Evolutionary conservation across 2,113 vertebrate species (phyloP), one percentile per base, ranked within the genome.

Genomic region (Psettodes erumei): DNA sequence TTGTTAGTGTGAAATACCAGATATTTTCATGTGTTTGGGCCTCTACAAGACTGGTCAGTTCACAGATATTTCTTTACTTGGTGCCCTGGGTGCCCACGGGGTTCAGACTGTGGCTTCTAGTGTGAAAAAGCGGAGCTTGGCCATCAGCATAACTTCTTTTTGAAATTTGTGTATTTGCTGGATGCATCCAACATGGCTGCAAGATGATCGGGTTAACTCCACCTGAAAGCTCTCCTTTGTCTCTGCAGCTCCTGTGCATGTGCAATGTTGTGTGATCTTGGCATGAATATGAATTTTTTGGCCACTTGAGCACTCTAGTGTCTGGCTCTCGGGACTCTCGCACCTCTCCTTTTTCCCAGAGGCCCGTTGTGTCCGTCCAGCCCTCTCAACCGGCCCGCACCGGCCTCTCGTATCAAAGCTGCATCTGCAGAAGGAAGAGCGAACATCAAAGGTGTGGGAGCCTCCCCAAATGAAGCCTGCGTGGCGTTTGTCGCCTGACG

Each of bases 371-470:
- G 68, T 83, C 90, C 87, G 66, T 54, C 42, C 83, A 93, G 89
- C 83, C 92, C 94, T 92, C 83, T 88, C 10, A 18, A 82, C 71
- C 64, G 6, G n/a, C 25, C n/a, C 18, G 47, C 61, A 60, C 65
- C 74, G 84, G 93, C 92, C 95, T 94, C 91, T 92, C 81, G 87
- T 93, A 95, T 96, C 94, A 96, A 96, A 96, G 95, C 93, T 91
- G 94, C 95, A 94, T 94, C 94, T 96, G 93, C 92, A 88, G 88
- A 75, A 81, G 90, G 88, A 96, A 94, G 77, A 83, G 86, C 76
- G 37, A 83, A 95, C 95, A 97, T 98, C 96, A 98, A 98, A 98
- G 95, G 75, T 70, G 33, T n/a, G 85, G 81, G 92, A 84, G 91
- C 88, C 91, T 93, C 69, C 91, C 93, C 94, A 60, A 95, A 96